Conservation (phyloP, 2,113 vertebrate genomes). For the Mesoclemmys tuberculata region DNA sequence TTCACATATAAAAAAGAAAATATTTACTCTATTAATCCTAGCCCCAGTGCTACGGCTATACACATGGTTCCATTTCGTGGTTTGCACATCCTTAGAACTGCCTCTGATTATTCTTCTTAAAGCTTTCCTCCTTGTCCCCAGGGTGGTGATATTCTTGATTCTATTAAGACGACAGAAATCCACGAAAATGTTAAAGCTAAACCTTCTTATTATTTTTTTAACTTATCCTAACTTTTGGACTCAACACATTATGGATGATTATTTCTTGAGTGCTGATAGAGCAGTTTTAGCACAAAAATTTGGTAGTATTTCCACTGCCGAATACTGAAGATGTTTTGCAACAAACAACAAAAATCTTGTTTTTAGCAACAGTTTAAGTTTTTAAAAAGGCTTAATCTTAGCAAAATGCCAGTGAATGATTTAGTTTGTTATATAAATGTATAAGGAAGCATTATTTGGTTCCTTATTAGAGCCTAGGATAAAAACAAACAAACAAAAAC, state of each 20-base stretch:
- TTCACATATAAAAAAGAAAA: neutral
- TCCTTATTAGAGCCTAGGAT: neutral
- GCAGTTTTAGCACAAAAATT: neutral
- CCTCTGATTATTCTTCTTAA: neutral
- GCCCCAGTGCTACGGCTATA: neutral
- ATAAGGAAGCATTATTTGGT: neutral
- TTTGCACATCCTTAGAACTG: neutral
- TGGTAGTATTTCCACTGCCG: neutral
- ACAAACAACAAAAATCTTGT: neutral
- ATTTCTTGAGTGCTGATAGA: neutral
- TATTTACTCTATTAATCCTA: neutral
- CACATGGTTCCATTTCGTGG: neutral
- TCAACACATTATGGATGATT: neutral
- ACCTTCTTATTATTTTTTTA: no score
- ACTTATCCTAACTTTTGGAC: neutral
- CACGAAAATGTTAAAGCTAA: neutral
- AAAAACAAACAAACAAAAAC: neutral
- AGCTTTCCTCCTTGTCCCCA: neutral
- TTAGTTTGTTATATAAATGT: constrained; percentile 16
- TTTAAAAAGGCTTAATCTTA: neutral
- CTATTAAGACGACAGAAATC: neutral
- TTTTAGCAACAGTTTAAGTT: neutral
- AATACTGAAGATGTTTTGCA: neutral
- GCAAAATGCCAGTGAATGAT: neutral
- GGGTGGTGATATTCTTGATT: neutral